Conservation (phyloP, 2,113 vertebrate genomes). For the Hystrix brachyura region DNA sequence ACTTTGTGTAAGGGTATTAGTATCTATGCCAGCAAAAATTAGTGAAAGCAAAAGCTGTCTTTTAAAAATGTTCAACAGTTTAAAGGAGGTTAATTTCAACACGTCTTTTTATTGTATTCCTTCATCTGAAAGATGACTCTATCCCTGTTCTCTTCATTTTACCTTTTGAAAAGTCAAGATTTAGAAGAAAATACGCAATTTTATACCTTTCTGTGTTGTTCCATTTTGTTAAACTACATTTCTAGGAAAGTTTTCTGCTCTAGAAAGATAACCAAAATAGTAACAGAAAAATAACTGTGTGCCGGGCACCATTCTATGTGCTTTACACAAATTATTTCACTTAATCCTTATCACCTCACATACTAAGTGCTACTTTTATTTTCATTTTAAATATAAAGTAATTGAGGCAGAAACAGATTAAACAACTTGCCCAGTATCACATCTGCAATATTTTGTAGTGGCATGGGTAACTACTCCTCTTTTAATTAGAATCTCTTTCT, state of each 20-base stretch:
- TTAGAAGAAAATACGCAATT: not conserved
- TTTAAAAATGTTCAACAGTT: slow-evolving; percentile 16
- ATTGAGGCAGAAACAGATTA: slow-evolving; percentile 19
- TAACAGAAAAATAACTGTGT: not conserved
- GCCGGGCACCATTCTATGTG: not conserved
- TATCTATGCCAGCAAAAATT: slow-evolving; percentile 23
- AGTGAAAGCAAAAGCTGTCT: not conserved
- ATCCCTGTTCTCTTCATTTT: not conserved
- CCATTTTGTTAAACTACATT: slow-evolving; percentile 22
- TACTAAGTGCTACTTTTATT: not conserved
- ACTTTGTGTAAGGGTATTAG: not conserved
- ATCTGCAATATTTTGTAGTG: not conserved
- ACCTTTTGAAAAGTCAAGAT: slow-evolving; percentile 10
- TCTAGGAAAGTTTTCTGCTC: not conserved
- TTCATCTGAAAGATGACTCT: not conserved
- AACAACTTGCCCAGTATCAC: not conserved
- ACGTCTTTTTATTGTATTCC: not conserved
- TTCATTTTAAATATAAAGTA: slow-evolving; percentile 47
- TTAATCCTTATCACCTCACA: not conserved
- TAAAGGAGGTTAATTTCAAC: slow-evolving; percentile 31
- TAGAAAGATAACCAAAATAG: not conserved
- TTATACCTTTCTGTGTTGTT: not conserved
- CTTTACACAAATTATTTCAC: not conserved
- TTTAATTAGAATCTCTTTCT: not conserved
- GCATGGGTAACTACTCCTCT: not conserved